Conservation (phyloP, 2,113 vertebrate species). For the Hippocampus zosterae region DNA sequence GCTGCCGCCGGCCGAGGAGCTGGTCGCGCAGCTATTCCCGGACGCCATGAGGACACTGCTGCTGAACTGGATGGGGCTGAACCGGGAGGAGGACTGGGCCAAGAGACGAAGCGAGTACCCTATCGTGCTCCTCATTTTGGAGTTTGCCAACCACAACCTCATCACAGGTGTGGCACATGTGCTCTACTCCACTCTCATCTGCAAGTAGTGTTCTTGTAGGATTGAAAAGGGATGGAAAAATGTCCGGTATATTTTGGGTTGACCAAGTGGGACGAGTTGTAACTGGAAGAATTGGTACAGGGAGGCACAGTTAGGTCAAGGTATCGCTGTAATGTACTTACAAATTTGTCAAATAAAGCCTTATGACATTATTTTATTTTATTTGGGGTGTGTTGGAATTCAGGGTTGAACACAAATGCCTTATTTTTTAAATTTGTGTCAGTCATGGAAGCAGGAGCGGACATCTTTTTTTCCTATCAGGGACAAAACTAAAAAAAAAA, state of each 20-base stretch:
- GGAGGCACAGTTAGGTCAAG: too few species aligned
- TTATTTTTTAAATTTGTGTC: not conserved
- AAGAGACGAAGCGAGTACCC: conserved; percentile 78
- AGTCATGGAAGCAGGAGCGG: not conserved
- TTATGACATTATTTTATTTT: not conserved
- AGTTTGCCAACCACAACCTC: conserved; percentile 81
- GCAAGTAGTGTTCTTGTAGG: conserved; percentile 52
- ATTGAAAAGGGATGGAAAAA: not conserved
- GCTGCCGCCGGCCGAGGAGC: conserved; percentile 75
- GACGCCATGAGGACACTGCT: conserved; percentile 75
- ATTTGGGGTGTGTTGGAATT: not conserved
- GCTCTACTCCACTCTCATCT: conserved; percentile 78
- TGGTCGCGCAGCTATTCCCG: conserved; percentile 73
- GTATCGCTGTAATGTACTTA: too few species aligned
- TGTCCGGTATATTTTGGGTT: too few species aligned
- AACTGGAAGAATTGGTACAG: too few species aligned
- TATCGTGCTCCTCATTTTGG: conserved; percentile 78
- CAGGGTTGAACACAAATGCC: too few species aligned
- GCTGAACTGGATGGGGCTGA: conserved; percentile 80
- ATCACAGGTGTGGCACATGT: conserved; percentile 82
- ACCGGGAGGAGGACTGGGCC: conserved; percentile 61
- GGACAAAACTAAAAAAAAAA: not conserved
- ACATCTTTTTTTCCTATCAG: not conserved
- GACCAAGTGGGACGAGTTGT: too few species aligned
- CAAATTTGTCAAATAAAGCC: conserved; percentile 28